Conservation (phyloP, 2,888 invertebrate genomes). For the Dryobotodes eremita region DNA sequence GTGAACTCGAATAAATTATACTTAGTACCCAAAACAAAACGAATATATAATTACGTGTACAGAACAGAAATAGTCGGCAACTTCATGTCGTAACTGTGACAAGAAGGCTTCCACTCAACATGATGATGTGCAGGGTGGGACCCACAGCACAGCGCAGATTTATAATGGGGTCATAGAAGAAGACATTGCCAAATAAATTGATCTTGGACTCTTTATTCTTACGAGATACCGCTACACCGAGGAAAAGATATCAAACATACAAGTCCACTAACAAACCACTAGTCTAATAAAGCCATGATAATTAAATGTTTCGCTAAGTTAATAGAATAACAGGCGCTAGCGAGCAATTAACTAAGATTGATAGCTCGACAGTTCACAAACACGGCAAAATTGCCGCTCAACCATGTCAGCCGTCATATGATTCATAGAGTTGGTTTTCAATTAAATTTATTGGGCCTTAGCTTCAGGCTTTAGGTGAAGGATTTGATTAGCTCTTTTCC, state of each 20-base stretch:
- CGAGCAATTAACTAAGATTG: conserved; percentile 66
- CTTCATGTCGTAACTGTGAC: too few species aligned
- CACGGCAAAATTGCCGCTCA: conserved; percentile 61
- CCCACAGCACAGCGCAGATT: too few species aligned
- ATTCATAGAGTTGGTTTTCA: conserved; percentile 65
- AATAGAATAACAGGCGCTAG: conserved; percentile 67
- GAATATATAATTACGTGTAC: too few species aligned
- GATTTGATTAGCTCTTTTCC: conserved; percentile 61
- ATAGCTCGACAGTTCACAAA: conserved; percentile 61
- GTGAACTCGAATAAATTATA: too few species aligned
- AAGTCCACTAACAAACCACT: conserved; percentile 23
- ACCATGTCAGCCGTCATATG: conserved; percentile 53
- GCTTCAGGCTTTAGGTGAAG: conserved; percentile 60
- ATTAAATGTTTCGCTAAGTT: conserved; percentile 63
- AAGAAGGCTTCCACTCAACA: too few species aligned
- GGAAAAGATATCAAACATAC: conserved; percentile 28
- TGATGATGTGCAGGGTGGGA: too few species aligned
- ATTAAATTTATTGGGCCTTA: conserved; percentile 60
- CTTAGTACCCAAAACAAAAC: too few species aligned
- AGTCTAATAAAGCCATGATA: conserved; percentile 49
- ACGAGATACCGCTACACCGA: background rate
- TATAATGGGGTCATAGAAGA: too few species aligned
- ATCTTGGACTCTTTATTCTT: background rate
- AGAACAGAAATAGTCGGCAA: too few species aligned
- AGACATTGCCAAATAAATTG: background rate